Evolutionary conservation across 2,888 invertebrate genomes (phyloP).

Genomic region (Limnephilus auricula): DNA sequence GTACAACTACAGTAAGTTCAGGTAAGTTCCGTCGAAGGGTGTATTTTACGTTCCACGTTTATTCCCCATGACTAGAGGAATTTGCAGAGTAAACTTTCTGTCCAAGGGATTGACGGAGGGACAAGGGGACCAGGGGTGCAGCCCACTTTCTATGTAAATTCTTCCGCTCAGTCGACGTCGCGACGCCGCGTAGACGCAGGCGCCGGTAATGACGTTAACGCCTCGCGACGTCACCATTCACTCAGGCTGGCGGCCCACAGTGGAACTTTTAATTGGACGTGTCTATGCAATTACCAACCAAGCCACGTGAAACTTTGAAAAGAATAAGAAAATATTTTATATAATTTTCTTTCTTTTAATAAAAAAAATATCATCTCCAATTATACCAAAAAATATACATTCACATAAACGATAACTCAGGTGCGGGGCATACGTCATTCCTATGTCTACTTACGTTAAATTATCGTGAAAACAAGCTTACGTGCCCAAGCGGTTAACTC

Average conservation of each 20-base stretch:
- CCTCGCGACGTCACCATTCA: neutral
- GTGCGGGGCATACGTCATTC: no score
- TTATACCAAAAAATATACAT: no score
- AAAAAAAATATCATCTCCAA: no score
- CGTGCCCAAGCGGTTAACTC: no score
- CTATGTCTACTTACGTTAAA: no score
- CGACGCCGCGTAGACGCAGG: neutral
- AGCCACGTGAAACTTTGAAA: neutral
- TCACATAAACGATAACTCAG: no score
- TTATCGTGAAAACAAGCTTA: no score
- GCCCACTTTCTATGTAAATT: conserved; percentile 27
- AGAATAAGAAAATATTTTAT: neutral
- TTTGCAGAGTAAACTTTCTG: conserved; percentile 9
- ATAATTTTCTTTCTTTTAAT: neutral
- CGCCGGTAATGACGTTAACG: conserved; percentile 10
- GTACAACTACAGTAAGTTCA: neutral
- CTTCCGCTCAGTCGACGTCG: neutral
- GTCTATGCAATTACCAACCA: neutral
- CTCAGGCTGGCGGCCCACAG: neutral
- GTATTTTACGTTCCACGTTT: neutral
- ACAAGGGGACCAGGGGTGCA: conserved; percentile 7
- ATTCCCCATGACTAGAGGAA: conserved; percentile 16
- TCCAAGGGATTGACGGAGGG: neutral
- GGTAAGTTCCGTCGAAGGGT: neutral
- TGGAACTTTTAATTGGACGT: conserved; percentile 8